A percentile compares a stretch with the other conserved stretches of the same genome.
These are phyloP conservation scores for Torymus tubicola DNA, from an alignment of 2,888 invertebrate genomes.

Conservation along the genomic window DNA sequence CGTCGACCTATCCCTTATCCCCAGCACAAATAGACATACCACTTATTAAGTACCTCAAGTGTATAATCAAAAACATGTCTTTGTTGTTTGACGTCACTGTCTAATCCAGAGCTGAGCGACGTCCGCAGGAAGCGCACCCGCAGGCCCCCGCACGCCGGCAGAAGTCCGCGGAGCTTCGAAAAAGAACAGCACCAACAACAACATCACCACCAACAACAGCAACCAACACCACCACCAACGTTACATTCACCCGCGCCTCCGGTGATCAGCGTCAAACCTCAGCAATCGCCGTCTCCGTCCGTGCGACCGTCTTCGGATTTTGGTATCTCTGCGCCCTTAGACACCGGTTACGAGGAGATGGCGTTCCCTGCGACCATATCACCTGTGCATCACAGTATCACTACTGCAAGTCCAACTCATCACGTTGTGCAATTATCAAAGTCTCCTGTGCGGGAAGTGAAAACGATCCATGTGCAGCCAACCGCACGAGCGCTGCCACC, in stretches of 20 bases:
- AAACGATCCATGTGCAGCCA: constrained; percentile 13
- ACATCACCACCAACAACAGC: too few relatives aligned
- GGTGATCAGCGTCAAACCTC: constrained; percentile 18
- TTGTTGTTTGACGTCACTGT: constrained; percentile 52
- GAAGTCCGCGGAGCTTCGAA: constrained; percentile 69
- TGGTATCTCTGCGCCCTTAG: constrained; percentile 13
- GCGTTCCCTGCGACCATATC: constrained; percentile 11
- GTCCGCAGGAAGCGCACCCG: constrained; percentile 74
- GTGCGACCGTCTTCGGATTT: constrained; percentile 48
- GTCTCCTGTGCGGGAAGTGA: constrained; percentile 22
- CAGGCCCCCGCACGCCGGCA: constrained; percentile 73
- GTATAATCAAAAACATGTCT: constrained; percentile 56
- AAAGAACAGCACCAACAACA: constrained; percentile 55
- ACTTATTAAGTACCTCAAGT: constrained; percentile 48
- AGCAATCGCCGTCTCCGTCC: constrained; percentile 14
- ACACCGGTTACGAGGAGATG: constrained; percentile 56
- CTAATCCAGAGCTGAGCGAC: constrained; percentile 73
- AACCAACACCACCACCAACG: not conserved
- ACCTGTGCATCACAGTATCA: not conserved
- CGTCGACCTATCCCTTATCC: not conserved
- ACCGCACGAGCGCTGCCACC: not conserved
- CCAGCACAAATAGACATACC: constrained; percentile 17
- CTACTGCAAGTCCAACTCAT: not conserved
- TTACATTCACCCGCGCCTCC: constrained; percentile 53
- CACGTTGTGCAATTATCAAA: constrained; percentile 6